Evolutionary conservation across 2,797 vertebrate genomes (phyloP), one percentile per base, ranked within the genome.

Genomic region (Crax fasciolata): DNA sequence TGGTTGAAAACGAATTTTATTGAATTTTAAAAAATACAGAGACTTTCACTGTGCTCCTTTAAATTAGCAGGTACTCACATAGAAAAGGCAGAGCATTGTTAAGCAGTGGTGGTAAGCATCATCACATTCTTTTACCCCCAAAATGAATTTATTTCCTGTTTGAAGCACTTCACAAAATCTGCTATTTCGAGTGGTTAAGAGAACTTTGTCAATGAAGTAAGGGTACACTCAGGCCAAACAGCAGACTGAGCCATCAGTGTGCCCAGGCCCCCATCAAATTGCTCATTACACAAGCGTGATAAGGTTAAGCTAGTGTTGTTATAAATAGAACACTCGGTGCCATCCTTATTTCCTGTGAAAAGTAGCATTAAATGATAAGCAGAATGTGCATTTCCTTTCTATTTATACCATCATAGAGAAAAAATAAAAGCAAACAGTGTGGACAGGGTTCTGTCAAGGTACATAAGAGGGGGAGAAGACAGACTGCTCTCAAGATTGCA

Each of bases 171-270:
- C 78, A 19, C 30, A 74, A 35, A 35, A 71, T n/a, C 57, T 72
- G 25, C 18, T 57, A 30, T 71, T 93, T 32, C 44, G 30, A 2
- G 1, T 25, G 13, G 32, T 57, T 58, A 80, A 68, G 65, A 55
- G 5, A 78, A 85, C 24, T 87, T 74, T 38, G 27, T 32, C 70
- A 72, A 39, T 35, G 19, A 52, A 11, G 19, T 25, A 74, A 71
- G 41, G 27, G 57, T 7, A 79, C 17, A 49, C 54, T 39, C 0
- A 0, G 35, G 46, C 15, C 57, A 35, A 63, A 46, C 23, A 71
- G 63, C 8, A 75, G 52, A 41, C 5, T 0, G 1, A 81, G 24
- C n/a, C 30, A 39, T 44, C 52, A 21, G n/a, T 2, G 0, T 12
- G 10, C 15, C 23, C 32, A 67, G 43, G n/a, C 5, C 23, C 23